A percentile compares a stretch with the other conserved stretches of the same genome.
Conservation (phyloP, 2,888 invertebrate genomes). For the Drosophila monieri region DNA sequence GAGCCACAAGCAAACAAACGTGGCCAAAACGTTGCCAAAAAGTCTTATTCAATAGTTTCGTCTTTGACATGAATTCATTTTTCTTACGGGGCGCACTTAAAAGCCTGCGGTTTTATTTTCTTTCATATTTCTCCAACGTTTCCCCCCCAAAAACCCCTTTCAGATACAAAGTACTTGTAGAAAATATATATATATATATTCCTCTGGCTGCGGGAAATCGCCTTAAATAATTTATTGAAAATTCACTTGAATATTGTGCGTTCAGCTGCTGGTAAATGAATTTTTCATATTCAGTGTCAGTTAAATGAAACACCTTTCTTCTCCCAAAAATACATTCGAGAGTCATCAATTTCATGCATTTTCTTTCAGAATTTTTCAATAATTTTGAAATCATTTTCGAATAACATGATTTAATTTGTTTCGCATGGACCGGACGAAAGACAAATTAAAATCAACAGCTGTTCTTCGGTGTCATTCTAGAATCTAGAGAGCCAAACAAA, state of each 20-base stretch:
- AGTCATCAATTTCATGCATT: constrained; percentile 12
- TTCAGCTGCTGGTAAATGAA: constrained; percentile 52
- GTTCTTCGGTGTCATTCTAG: constrained; percentile 3
- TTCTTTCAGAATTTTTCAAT: constrained; percentile 6
- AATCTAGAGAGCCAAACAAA: constrained; percentile 45
- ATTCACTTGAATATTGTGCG: constrained; percentile 56
- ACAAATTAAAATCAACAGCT: constrained; percentile 25
- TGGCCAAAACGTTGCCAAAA: constrained; percentile 65
- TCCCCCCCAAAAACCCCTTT: constrained; percentile 3
- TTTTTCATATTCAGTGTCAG: constrained; percentile 50
- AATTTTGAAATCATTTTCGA: constrained; percentile 17
- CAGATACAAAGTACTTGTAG: constrained; percentile 17
- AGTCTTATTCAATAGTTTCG: constrained; percentile 75
- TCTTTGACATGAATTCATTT: constrained; percentile 80
- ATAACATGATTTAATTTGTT: constrained; percentile 37
- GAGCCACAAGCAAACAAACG: constrained; percentile 24
- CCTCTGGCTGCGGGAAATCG: constrained; percentile 42
- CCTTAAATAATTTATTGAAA: constrained; percentile 49
- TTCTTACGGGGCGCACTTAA: constrained; percentile 69
- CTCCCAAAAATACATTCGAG: constrained; percentile 12
- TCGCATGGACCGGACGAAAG: constrained; percentile 21
- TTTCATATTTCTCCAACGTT: constrained; percentile 1
- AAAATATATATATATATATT: constrained; percentile 32
- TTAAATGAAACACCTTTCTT: constrained; percentile 73
- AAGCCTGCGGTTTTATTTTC: constrained; percentile 58